A percentile compares a stretch with the other conserved stretches of the same genome.
Conservation (phyloP, 2,888 invertebrate species). For the Drosophila sordidula region DNA sequence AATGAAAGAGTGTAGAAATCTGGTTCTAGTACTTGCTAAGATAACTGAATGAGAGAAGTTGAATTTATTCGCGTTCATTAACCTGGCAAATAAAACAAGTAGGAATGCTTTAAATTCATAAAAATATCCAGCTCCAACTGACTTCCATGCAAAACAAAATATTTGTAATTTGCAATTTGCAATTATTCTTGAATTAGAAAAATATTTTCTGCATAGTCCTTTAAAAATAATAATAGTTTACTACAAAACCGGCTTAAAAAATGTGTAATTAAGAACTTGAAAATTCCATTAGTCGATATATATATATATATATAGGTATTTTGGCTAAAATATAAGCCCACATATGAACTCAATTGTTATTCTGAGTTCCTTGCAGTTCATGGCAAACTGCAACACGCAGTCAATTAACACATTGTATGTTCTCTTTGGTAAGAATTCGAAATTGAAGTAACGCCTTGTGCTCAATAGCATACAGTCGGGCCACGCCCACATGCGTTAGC, state of each 20-base stretch:
- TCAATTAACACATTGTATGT: slow-evolving; percentile 22
- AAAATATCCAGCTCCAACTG: no score
- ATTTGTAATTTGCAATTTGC: no score
- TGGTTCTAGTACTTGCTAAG: slow-evolving; percentile 18
- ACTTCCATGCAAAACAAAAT: no score
- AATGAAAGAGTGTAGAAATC: neutral
- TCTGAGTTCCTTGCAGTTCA: slow-evolving; percentile 50
- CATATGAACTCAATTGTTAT: neutral
- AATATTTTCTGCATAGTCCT: no score
- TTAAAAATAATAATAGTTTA: no score
- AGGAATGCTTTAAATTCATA: neutral
- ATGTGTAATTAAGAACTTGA: neutral
- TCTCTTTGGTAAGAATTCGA: slow-evolving; percentile 26
- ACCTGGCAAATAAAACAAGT: slow-evolving; percentile 13
- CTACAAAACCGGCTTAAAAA: no score
- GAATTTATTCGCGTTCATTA: slow-evolving; percentile 24
- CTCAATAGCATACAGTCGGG: slow-evolving; percentile 32
- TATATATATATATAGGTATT: neutral
- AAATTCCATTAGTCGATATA: neutral
- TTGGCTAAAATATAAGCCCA: neutral
- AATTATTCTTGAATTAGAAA: no score
- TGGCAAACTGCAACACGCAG: slow-evolving; percentile 26
- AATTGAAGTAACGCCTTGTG: slow-evolving; percentile 49
- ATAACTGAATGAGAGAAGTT: slow-evolving; percentile 7
- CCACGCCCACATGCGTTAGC: slow-evolving; percentile 64